phyloP scores from a whole-genome alignment of 2,888 invertebrate species.

The Rhodophaea formosa region DNA sequence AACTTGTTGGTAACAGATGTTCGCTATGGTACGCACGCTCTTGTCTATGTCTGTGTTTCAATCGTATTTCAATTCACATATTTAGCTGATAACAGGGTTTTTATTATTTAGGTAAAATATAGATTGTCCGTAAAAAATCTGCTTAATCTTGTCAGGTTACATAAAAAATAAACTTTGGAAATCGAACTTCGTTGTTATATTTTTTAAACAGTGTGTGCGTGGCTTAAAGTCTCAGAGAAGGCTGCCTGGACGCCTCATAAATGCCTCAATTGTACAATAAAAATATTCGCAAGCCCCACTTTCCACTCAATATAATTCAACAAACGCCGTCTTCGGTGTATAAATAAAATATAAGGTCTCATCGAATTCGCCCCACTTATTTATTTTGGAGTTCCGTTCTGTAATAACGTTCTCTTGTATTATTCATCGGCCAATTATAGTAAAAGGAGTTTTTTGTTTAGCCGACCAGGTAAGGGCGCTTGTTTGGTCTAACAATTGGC shows the following conservation, averaged over 20 bases:
- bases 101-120: too few relatives aligned
- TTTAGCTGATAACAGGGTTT: too few relatives aligned
- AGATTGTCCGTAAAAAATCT: too few relatives aligned
- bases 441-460: slow-evolving; percentile 75
- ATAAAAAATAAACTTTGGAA: not conserved
- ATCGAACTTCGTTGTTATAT: not conserved
- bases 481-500: slow-evolving; percentile 63
- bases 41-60: not conserved
- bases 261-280: slow-evolving; percentile 8
- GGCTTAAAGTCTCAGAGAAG: not conserved
- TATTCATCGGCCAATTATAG: slow-evolving; percentile 81
- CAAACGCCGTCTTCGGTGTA: slow-evolving; percentile 9
- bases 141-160: too few relatives aligned
- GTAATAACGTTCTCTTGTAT: slow-evolving; percentile 76
- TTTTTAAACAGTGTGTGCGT: not conserved
- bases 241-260: not conserved
- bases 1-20: slow-evolving; percentile 43
- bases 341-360: slow-evolving; percentile 20
- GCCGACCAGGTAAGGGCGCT: slow-evolving; percentile 51
- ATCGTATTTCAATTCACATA: not conserved
- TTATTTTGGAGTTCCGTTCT: slow-evolving; percentile 52
- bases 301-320: slow-evolving; percentile 19
- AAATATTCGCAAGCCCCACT: slow-evolving; percentile 5
- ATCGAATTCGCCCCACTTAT: slow-evolving; percentile 51
- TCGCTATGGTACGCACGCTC: slow-evolving; percentile 16